These are phyloP conservation scores for Drosophila subsilvestris DNA, from an alignment of 2,888 invertebrate species.

Conservation along the genomic window DNA sequence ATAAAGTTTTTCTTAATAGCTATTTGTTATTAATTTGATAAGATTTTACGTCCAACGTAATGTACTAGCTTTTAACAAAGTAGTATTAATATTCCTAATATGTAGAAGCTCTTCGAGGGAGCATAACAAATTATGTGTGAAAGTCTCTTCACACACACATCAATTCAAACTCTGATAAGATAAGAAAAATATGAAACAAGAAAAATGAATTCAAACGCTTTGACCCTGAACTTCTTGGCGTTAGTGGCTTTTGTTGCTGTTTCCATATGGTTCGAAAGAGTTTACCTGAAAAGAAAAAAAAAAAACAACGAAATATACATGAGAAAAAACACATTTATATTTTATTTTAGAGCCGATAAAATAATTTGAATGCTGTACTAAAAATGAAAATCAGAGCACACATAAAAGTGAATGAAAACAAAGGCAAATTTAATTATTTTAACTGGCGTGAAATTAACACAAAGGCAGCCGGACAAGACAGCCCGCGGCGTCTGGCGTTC, in stretches of 20 bases:
- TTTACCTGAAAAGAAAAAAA: constrained; percentile 59
- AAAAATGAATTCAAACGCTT: background rate
- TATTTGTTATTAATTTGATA: background rate
- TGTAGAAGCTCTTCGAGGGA: no score
- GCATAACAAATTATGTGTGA: no score
- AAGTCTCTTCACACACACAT: no score
- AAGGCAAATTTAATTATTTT: constrained; percentile 44
- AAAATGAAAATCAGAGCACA: constrained; percentile 27
- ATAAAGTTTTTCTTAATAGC: no score
- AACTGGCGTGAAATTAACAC: constrained; percentile 51
- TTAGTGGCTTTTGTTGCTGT: constrained; percentile 2
- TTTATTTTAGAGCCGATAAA: constrained; percentile 39
- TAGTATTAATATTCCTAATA: no score
- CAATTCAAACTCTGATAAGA: background rate
- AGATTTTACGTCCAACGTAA: background rate
- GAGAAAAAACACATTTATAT: constrained; percentile 36
- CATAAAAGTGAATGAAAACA: constrained; percentile 33
- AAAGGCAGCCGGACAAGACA: constrained; percentile 15
- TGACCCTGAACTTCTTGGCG: constrained; percentile 40
- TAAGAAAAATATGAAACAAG: background rate
- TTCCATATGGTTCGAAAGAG: constrained; percentile 9
- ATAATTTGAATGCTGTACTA: constrained; percentile 32
- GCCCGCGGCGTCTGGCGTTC: constrained; percentile 35
- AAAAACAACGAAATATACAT: constrained; percentile 38
- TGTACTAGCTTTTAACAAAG: no score